These are phyloP conservation scores for Tympanuchus pallidicinctus DNA, from an alignment of 2,113 vertebrate species.

Conservation along the genomic window DNA sequence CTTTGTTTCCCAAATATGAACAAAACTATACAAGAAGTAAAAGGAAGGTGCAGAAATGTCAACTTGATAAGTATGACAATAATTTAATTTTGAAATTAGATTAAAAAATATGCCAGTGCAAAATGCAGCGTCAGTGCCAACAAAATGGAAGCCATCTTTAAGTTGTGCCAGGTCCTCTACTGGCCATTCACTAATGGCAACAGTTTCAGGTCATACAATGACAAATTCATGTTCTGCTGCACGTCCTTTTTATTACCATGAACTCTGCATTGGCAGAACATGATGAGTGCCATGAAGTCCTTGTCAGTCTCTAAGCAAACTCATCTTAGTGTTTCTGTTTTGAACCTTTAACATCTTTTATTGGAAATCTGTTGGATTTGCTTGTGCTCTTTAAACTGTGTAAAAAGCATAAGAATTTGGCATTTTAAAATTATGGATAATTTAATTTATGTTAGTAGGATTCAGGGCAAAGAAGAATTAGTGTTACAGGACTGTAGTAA, in stretches of 20 bases:
- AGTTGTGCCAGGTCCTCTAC: background rate
- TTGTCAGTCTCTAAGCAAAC: background rate
- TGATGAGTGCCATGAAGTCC: fast-evolving
- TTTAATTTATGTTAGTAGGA: background rate
- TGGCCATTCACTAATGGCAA: background rate
- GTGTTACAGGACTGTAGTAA: background rate
- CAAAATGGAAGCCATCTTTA: background rate
- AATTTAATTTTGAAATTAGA: background rate
- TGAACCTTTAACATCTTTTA: background rate
- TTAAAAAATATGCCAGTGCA: background rate
- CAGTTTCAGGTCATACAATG: background rate
- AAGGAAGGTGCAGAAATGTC: background rate
- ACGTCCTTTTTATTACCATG: background rate
- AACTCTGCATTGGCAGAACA: fast-evolving
- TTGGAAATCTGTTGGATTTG: background rate
- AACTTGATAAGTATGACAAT: background rate
- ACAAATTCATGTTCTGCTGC: background rate
- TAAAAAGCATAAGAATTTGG: background rate
- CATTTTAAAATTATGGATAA: background rate
- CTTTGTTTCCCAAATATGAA: background rate
- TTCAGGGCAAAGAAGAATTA: background rate
- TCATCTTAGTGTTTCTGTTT: background rate
- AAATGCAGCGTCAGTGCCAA: background rate
- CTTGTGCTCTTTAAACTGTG: background rate
- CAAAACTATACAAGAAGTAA: background rate